Percentiles rank a stretch among this genome's conserved stretches.
Conservation (phyloP, 2,888 invertebrate genomes). For the Octodonta nipae region DNA sequence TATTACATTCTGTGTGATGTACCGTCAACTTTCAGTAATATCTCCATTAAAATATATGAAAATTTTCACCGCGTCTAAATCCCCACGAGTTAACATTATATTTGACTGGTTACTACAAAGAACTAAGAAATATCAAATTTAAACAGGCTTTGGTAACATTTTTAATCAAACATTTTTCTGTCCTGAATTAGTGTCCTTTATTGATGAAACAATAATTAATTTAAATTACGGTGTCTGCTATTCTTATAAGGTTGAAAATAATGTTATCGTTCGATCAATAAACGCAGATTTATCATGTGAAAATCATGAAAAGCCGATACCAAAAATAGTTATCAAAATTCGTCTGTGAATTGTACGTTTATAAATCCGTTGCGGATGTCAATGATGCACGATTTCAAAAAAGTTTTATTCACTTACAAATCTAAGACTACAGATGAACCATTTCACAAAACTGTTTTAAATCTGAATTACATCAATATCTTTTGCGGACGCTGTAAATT, state of each 20-base stretch:
- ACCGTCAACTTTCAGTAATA: slow-evolving; percentile 14
- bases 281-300: slow-evolving; percentile 6
- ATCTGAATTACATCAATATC: slow-evolving; percentile 17
- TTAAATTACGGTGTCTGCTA: slow-evolving; percentile 13
- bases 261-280: slow-evolving; percentile 2
- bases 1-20: slow-evolving; percentile 18
- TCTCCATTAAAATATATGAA: slow-evolving; percentile 15
- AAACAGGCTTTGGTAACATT: slow-evolving; percentile 13
- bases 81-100: slow-evolving; percentile 15
- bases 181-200: slow-evolving; percentile 9
- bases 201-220: slow-evolving; percentile 6
- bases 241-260: slow-evolving; percentile 7
- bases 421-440: slow-evolving; percentile 4
- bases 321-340: slow-evolving; percentile 10
- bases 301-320: slow-evolving; percentile 11
- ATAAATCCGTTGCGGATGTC: slow-evolving; percentile 8
- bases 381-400: slow-evolving; percentile 8
- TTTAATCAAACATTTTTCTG: slow-evolving; percentile 8
- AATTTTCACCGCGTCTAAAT: slow-evolving; percentile 10
- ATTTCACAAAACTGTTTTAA: slow-evolving; percentile 10
- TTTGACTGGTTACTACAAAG: slow-evolving; percentile 14
- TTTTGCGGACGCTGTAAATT: slow-evolving; percentile 12
- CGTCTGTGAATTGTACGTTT: slow-evolving; percentile 14
- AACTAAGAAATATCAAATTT: slow-evolving; percentile 11
- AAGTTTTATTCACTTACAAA: slow-evolving; percentile 1